phyloP scores from a whole-genome alignment of 92 coral and sea anemone species.

The Siderastrea siderea region DNA sequence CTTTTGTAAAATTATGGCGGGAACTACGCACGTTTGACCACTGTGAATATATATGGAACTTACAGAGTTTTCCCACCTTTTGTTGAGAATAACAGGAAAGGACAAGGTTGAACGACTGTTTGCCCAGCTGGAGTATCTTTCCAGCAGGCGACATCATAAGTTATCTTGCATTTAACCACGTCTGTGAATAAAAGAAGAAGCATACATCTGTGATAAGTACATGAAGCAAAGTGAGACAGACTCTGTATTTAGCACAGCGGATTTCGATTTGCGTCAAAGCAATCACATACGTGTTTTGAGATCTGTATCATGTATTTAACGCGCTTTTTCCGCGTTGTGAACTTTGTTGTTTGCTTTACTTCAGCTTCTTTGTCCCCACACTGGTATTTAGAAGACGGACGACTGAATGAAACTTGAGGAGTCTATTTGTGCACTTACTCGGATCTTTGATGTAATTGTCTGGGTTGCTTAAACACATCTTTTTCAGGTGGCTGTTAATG shows the following conservation, averaged over 20 bases:
- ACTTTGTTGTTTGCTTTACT: no score
- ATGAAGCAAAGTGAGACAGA: no score
- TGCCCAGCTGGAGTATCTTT: conserved; percentile 76
- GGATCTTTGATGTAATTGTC: conserved; percentile 36
- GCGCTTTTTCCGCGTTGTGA: no score
- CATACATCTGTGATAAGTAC: no score
- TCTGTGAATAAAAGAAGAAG: not conserved
- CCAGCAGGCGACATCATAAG: conserved; percentile 86
- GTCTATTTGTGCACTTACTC: not conserved
- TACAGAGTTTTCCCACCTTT: conserved; percentile 36
- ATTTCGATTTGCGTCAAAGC: no score
- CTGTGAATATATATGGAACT: not conserved
- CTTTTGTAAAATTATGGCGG: not conserved
- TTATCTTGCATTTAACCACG: conserved; percentile 60
- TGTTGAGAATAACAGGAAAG: conserved; percentile 68
- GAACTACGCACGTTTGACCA: not conserved
- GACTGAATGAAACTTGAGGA: no score
- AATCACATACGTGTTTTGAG: no score
- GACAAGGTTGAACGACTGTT: conserved; percentile 72
- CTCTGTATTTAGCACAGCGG: no score
- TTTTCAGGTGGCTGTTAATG: conserved; percentile 19
- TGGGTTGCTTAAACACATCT: conserved; percentile 32
- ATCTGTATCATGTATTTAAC: no score
- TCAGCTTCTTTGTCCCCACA: no score
- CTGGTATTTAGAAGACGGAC: no score